Percentiles rank a stretch among this genome's conserved stretches.
phyloP scores from a whole-genome alignment of 1,140 invertebrate genomes.

The Nebria ingens region DNA sequence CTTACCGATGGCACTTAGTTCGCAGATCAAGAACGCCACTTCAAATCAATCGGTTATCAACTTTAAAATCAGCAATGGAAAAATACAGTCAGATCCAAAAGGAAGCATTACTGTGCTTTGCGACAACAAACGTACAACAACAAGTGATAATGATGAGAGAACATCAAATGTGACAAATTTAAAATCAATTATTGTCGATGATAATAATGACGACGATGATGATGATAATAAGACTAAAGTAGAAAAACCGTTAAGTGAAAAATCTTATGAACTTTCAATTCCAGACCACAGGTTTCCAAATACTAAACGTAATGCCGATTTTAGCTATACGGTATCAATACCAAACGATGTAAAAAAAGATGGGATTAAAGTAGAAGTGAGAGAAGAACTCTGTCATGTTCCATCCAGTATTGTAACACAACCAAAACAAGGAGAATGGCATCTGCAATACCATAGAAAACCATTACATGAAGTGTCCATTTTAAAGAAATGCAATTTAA shows the following conservation, averaged over 20 bases:
- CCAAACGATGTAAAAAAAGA: neutral
- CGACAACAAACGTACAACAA: slow-evolving; percentile 18
- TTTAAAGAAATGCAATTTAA: slow-evolving; percentile 24
- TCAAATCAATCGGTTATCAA: slow-evolving; percentile 40
- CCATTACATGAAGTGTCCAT: slow-evolving; percentile 28
- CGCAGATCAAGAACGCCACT: slow-evolving; percentile 24
- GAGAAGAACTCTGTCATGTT: neutral
- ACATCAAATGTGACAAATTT: slow-evolving; percentile 22
- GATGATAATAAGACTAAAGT: neutral
- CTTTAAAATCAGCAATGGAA: slow-evolving; percentile 44
- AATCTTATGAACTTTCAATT: slow-evolving; percentile 29
- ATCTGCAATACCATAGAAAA: neutral
- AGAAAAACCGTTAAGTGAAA: slow-evolving; percentile 23
- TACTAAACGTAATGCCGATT: slow-evolving; percentile 23
- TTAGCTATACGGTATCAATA: slow-evolving; percentile 15
- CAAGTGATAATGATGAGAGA: slow-evolving; percentile 17
- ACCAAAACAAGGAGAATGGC: neutral
- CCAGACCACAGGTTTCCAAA: slow-evolving; percentile 25
- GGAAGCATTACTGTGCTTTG: slow-evolving; percentile 39
- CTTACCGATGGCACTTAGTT: slow-evolving; percentile 37
- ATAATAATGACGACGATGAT: slow-evolving; percentile 14
- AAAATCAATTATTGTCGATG: too few species aligned
- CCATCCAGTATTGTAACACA: neutral
- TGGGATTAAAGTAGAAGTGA: neutral
- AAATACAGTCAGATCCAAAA: slow-evolving; percentile 38